Evolutionary conservation across 1,140 invertebrate genomes (phyloP).

Genomic region (Charaxes varanes): DNA sequence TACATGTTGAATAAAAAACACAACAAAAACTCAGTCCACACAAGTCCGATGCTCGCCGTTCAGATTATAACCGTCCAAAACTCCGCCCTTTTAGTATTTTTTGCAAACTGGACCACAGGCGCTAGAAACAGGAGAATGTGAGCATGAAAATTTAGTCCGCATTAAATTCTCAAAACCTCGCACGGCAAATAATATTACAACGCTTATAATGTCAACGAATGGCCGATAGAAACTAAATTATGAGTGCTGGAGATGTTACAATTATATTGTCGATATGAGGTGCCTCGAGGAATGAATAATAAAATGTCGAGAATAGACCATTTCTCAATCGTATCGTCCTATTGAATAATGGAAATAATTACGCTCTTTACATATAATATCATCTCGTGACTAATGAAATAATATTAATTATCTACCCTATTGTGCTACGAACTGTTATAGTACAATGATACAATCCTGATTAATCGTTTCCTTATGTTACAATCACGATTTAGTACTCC

Average conservation of each 20-base stretch:
- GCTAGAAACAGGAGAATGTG: constrained; percentile 9
- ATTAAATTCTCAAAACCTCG: neutral
- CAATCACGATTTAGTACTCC: constrained; percentile 24
- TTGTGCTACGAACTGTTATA: constrained; percentile 37
- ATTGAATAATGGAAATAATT: constrained; percentile 29
- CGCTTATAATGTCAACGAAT: constrained; percentile 3
- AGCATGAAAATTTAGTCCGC: constrained; percentile 11
- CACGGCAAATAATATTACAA: constrained; percentile 2
- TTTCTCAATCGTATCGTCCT: constrained; percentile 34
- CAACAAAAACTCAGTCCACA: constrained; percentile 49
- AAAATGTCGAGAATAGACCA: constrained; percentile 13
- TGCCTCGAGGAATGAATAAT: constrained; percentile 7
- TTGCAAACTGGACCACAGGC: constrained; percentile 7
- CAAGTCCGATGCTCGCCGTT: constrained; percentile 32
- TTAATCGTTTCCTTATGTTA: constrained; percentile 59
- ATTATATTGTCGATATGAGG: neutral
- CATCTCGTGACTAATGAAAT: constrained; percentile 42
- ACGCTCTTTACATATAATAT: constrained; percentile 37
- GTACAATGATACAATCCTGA: constrained; percentile 46
- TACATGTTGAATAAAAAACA: constrained; percentile 49
- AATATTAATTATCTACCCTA: constrained; percentile 40
- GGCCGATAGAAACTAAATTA: constrained; percentile 1
- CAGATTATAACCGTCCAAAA: constrained; percentile 52
- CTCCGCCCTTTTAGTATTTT: constrained; percentile 46
- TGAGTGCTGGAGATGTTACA: neutral